Percentiles rank a stretch among this genome's conserved stretches.
Evolutionary conservation across 2,888 invertebrate genomes (phyloP).

Genomic region (Listrodromus nycthemerus): DNA sequence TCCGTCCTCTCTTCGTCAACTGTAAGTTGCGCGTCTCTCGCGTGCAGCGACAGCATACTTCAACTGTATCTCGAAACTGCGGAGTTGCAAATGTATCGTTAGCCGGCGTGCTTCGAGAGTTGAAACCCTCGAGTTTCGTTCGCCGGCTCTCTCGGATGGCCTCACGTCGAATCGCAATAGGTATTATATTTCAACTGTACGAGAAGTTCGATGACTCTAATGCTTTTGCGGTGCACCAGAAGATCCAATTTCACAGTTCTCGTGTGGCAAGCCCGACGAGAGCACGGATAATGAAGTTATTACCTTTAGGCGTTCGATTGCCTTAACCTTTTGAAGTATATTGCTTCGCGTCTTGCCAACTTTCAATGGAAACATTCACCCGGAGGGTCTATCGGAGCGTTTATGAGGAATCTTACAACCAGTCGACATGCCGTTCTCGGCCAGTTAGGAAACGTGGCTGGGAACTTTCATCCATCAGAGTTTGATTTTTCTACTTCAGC

Average conservation of each 20-base stretch:
- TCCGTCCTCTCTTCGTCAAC: neutral
- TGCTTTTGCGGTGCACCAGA: neutral
- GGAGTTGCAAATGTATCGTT: conserved; percentile 78
- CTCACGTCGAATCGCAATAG: conserved; percentile 26
- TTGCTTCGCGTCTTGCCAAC: neutral
- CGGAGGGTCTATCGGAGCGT: neutral
- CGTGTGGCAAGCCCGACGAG: conserved; percentile 13
- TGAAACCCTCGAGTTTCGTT: conserved; percentile 55
- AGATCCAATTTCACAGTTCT: conserved; percentile 7
- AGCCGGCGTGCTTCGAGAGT: conserved; percentile 70
- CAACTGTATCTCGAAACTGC: conserved; percentile 74
- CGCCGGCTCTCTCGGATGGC: neutral
- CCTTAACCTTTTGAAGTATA: neutral
- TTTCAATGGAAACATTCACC: conserved; percentile 9
- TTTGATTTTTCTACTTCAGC: neutral
- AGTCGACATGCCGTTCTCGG: neutral
- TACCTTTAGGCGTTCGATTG: neutral
- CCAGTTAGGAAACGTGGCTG: no score
- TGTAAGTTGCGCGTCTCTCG: conserved; percentile 31
- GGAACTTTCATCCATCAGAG: neutral
- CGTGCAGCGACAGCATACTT: conserved; percentile 34
- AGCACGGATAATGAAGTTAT: neutral
- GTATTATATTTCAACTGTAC: conserved; percentile 43
- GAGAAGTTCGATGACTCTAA: conserved; percentile 40
- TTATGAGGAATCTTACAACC: neutral